phyloP scores from a whole-genome alignment of 1,140 invertebrate species.

The Cardiocondyla obscurior region DNA sequence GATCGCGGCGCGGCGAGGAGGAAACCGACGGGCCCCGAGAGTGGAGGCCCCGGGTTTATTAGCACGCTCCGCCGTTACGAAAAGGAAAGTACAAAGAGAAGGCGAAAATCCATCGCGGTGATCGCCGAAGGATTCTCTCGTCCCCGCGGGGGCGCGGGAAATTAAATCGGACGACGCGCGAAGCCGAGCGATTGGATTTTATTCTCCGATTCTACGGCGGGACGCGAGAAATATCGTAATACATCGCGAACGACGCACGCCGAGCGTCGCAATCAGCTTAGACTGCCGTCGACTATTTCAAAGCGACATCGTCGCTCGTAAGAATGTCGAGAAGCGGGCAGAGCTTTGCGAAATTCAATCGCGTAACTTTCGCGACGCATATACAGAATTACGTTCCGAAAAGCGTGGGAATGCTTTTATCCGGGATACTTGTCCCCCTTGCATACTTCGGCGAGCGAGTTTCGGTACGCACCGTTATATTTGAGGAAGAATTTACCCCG shows the following conservation, averaged over 20 bases:
- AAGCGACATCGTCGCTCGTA: not conserved
- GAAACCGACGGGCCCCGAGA: constrained; percentile 15
- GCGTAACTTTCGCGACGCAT: too few relatives aligned
- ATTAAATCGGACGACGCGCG: not conserved
- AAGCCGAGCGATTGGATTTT: not conserved
- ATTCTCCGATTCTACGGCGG: not conserved
- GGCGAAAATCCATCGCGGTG: not conserved
- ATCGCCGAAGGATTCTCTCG: not conserved
- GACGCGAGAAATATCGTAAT: constrained; percentile 15
- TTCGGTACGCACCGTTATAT: too few relatives aligned
- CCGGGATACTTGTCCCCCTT: not conserved
- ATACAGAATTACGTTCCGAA: not conserved
- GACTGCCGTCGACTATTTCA: not conserved
- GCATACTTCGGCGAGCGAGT: not conserved
- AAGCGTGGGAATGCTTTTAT: not conserved
- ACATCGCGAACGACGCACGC: not conserved
- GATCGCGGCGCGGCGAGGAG: constrained; percentile 36
- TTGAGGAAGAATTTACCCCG: not conserved
- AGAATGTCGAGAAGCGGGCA: not conserved
- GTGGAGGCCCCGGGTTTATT: constrained; percentile 23
- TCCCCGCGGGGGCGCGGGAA: not conserved
- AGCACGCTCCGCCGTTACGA: constrained; percentile 7
- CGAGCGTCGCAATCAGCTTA: not conserved
- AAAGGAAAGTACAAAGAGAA: not conserved
- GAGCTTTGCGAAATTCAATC: not conserved